Evolutionary conservation across 1,140 invertebrate genomes (phyloP), one percentile per base, ranked within the genome.

Genomic region (Drosophila pallidifrons): DNA sequence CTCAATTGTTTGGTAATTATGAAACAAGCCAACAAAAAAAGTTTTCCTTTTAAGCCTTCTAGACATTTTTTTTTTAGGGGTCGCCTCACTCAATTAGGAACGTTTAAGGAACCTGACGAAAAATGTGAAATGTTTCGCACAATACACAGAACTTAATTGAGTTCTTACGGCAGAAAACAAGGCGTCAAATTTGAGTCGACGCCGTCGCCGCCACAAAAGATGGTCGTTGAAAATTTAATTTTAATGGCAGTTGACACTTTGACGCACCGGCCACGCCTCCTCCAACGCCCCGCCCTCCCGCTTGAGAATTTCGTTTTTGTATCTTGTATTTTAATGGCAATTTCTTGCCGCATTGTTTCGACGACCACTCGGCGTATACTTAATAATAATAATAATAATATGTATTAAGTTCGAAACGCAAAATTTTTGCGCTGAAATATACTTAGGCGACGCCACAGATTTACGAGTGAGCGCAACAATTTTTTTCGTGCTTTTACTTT

Each of bases 161-260:
- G 38, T 76, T 72, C 52, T 80, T 71, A 65, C 57, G 10, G 5
- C 60, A 55, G 61, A 71, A 64, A 54, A 67, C 51, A 16, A 70
- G 61, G 46, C 64, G 25, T 70, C 77, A 82, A 82, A 80, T 71
- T 71, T 64, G 51, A 30, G 49, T 46, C 54, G 25, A 47, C 43
- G 28, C 63, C 46, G 67, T 32, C 7, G 30, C 35, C 7, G 30
- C 35, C 52, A 54, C 77, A 52, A 45, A 74, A 55, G 68, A 59
- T 73, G 79, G 58, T 79, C 59, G 72, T 71, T 82, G 49, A 11
- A 71, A 81, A 87, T 88, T 77, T 69, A 75, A 72, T 63, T 79
- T 75, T 75, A 87, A 87, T 88, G 83, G 68, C 83, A 80, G 70
- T 88, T 80, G 83, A 87, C 83, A 79, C 72, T 77, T 75, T 69